Evolutionary conservation across 2,888 invertebrate genomes (phyloP), one percentile per base, ranked within the genome.

Genomic region (Deilephila porcellus): DNA sequence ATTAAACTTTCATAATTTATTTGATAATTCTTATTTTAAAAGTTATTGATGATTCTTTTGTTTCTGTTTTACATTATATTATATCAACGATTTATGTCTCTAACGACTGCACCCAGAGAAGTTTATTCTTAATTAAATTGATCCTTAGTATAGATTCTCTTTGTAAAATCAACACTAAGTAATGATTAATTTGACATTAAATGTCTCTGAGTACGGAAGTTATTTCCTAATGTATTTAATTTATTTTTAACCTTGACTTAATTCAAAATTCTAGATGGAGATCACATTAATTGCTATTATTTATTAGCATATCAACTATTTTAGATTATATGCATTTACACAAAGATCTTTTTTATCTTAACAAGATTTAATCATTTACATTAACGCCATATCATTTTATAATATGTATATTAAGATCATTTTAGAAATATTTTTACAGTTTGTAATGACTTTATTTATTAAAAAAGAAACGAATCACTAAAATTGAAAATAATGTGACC

Each of bases 341-440:
- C 19, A 19, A 56, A 56, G 53, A 37, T 37, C 34, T 63, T 20
- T 4, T 37, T 25, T 11, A 20, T 34, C n/a, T n/a, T 20, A 29
- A 11, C 6, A 63, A 19, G 11, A 11, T 20, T 20, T 62, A 37
- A 37, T 64, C 17, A 34, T 32, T 29, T 64, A 64, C 20, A n/a
- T 5, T 45, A 8, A 62, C 32, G 45, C 45, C 45, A 52, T 67
- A 67, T 52, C 67, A 67, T 67, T 67, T 45, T 52, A 3, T 56
- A 56, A 3, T 56, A 56, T n/a, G 56, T 19, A 56, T 56, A 56
- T n/a, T 52, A 45, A 25, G 14, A 52, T 52, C 20, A 45, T 67
- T 64, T 67, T 67, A 52, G 67, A 67, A 7, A 67, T 4, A 67
- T 67, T 29, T 67, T 67, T 25, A 52, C 45, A 17, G 6, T 67